Evolutionary conservation across 2,797 vertebrate genomes (phyloP), one percentile per base, ranked within the genome.

Genomic region (Enteromius argenteus): DNA sequence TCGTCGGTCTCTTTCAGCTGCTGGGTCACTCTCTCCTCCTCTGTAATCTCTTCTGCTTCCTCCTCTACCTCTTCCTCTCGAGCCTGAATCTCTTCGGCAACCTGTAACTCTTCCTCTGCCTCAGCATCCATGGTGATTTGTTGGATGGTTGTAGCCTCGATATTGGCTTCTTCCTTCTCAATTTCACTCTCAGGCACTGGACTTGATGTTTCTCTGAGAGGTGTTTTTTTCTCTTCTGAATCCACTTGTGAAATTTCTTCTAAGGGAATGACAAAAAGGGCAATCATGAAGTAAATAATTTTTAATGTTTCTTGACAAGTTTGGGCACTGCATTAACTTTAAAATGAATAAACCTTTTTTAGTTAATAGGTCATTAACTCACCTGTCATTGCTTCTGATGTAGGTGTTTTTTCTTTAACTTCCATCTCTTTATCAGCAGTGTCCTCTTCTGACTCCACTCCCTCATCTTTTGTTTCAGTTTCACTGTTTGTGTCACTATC

Each of bases 401-500:
- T 85, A 46, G 88, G 86, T 30, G 89, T 89, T 49, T 89, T 92
- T 72, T 93, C 92, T 62, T 90, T 91, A 21, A 71, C 21, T 76
- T 95, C 94, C 80, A 96, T 95, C 79, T 94, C 95, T 89, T 93
- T 94, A 46, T 94, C 94, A 0, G 93, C 92, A 86, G 94, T 94
- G 1, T 93, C 93, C 85, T 96, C 95, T 88, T 94, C 90, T 1
- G 94, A 92, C 86, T 93, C 96, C 69, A 96, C 95, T 0, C 94
- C 96, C 72, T 96, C 96, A 79, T 96, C 96, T 0, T 96, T 96
- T 0, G 94, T 94, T 91, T 96, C 96, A 0, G 94, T 88, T 64
- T 97, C 96, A 84, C 95, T 97, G 0, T 94, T 96, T 75, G 94
- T 93, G 0, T 98, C 97, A 0, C 97, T 97, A 90, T 98, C 97